Conservation (phyloP, 2,888 invertebrate genomes). For the Polydesmus complanatus region DNA sequence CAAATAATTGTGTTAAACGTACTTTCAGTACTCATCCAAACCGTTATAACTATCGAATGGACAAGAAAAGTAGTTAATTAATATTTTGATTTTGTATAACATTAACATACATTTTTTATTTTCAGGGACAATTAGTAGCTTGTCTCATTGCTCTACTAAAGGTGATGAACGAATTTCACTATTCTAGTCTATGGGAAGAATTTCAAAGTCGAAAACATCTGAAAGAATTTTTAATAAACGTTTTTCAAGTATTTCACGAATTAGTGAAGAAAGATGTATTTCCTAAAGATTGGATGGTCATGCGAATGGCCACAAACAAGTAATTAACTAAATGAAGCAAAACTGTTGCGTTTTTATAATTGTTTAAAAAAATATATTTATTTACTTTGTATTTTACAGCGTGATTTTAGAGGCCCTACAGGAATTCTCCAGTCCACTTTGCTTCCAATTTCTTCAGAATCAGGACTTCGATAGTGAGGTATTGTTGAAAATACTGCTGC, state of each 20-base stretch:
- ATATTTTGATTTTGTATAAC: background rate
- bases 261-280: constrained; percentile 67
- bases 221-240: constrained; percentile 70
- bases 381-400: constrained; percentile 23
- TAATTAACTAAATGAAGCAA: constrained; percentile 21
- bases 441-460: constrained; percentile 53
- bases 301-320: constrained; percentile 69
- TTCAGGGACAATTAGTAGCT: constrained; percentile 68
- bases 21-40: constrained; percentile 70
- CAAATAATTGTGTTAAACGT: constrained; percentile 67
- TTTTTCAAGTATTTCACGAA: constrained; percentile 64
- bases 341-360: background rate
- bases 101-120: background rate
- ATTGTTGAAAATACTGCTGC: constrained; percentile 15
- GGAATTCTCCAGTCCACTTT: constrained; percentile 74
- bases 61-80: constrained; percentile 30
- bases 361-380: background rate
- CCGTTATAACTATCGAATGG: constrained; percentile 65
- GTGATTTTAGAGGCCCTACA: constrained; percentile 63
- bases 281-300: constrained; percentile 78
- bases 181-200: constrained; percentile 72
- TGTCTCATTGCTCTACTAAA: constrained; percentile 74
- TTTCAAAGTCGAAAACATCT: constrained; percentile 59
- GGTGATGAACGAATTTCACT: constrained; percentile 73
- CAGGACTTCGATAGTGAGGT: constrained; percentile 62